Base-by-base conservation (phyloP, 92 coral and sea anemone genomes). In the Umimayanthus kanabou region DNA sequence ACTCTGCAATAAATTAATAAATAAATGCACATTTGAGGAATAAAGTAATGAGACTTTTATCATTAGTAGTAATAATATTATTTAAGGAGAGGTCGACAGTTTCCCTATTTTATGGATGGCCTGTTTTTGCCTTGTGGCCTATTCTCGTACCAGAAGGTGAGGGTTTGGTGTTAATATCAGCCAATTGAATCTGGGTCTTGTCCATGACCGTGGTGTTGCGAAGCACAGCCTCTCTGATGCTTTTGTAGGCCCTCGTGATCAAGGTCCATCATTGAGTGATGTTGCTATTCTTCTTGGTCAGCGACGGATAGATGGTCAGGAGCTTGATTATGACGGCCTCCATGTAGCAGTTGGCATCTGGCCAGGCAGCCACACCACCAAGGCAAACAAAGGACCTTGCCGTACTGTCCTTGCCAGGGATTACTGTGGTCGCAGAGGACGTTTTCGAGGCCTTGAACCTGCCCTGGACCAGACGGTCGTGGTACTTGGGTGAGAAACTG, bases 251-350 rank as follows among this genome's bases (percentile, higher is more conserved):
- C 16, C 57, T 25, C 74, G 80, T 69, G 9, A 92, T 75, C 66
- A 93, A 55, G 28, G 88, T 83, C 96, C 94, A 93, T 20, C 88
- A 58, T 40, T 87, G 50, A 9, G 79, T 89, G 16, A 90, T 90
- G 26, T 82, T 67, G 13, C 96, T 92, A 29, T 70, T 85, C 26
- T 80, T 64, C 70, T 80, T 61, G 9, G 67, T 81, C 20, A 85
- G 88, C 2, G 82, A 76, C 0, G 81, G 28, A 25, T 39, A 85
- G 1, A 85, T 74, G 71, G 18, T 43, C 29, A 42, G 53, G 14
- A 85, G 70, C 79, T 72, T 73, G 37, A 73, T 37, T 11, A 85
- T 23, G 40, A 85, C 28, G 23, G 73, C 81, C 45, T 75, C 82
- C 82, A 75, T 85, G 47, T 85, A 85, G 0, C 82, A 50, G 26